Conservation (phyloP, 2,797 vertebrate genomes). For the Clamator glandarius region DNA sequence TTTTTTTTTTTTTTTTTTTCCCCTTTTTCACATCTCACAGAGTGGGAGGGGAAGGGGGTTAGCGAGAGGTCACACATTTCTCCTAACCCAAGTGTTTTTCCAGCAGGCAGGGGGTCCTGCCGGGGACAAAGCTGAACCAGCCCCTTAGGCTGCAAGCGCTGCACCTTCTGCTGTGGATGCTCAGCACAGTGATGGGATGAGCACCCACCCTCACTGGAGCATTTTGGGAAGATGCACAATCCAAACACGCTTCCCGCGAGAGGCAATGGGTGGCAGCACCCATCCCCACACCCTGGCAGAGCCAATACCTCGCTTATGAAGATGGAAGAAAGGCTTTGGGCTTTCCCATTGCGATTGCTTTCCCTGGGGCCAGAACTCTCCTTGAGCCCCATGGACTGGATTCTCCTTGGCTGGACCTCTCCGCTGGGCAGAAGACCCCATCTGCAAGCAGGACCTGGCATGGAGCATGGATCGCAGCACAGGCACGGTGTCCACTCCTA, state of each 20-base stretch:
- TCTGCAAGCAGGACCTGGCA: background rate
- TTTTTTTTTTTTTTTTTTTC: fast-evolving
- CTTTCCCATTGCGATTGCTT: fast-evolving
- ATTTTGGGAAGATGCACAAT: background rate
- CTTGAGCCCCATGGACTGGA: fast-evolving
- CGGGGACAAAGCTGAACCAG: background rate
- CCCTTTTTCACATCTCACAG: constrained; percentile 7
- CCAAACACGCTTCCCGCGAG: background rate
- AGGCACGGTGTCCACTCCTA: background rate
- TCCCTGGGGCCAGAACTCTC: background rate
- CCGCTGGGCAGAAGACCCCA: background rate
- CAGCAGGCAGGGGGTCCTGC: constrained; percentile 57
- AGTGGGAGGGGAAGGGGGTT: constrained; percentile 29
- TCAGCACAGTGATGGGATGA: background rate
- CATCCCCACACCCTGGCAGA: background rate
- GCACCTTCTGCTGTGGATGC: background rate
- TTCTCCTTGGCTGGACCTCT: background rate
- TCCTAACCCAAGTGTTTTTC: constrained; percentile 52
- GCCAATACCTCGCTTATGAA: background rate
- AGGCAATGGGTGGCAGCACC: background rate
- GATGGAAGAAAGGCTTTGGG: background rate
- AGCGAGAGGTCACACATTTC: constrained; percentile 61
- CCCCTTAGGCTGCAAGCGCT: background rate
- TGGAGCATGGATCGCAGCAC: background rate
- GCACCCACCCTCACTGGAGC: fast-evolving